Evolutionary conservation across 2,888 invertebrate genomes (phyloP), one percentile per base, ranked within the genome.

Genomic region (Chalcis sispes): DNA sequence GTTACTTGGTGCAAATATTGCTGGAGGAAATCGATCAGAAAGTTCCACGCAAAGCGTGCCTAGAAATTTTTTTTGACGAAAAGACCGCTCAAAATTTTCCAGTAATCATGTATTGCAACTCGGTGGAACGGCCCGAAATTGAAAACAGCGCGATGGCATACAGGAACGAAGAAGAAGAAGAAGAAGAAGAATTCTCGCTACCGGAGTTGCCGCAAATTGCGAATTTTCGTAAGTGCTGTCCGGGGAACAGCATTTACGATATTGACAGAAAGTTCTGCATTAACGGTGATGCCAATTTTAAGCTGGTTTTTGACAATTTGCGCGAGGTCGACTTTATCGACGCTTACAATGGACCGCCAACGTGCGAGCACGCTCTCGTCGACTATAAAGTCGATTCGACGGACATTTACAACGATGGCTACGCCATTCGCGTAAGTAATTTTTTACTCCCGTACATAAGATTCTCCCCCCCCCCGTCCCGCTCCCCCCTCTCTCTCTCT

Each of bases 161-260:
- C 15, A 20, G n/a, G 1, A n/a, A 4, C 3, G 13, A 8, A 8
- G 40, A 1, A 13, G 13, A 1, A 4, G 2, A 18, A 5, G 8
- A 62, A 29, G 20, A 64, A 40, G 66, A 71, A 64, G 8, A 78
- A 61, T 52, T n/a, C 15, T 20, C 5, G 10, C n/a, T 8, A n/a
- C 8, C 61, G 20, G 42, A 8, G 29, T 27, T 18, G 5, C 72
- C 65, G 15, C 61, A 48, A n/a, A 5, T 82, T 5, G 23, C 75
- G 4, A 15, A 67, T 1, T 25, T 84, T 3, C 79, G 80, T 36
- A 80, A 81, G 40, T 85, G 85, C 54, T 85, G 85, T 64, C 77
- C 78, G 7, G 54, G 23, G 2, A 59, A 72, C n/a, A 25, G 46
- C 3, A 0, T 79, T 23, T 84, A 80, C 50, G 80, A 84, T 36